Evolutionary conservation across 2,113 vertebrate species (phyloP).

Genomic region (Procavia capensis): DNA sequence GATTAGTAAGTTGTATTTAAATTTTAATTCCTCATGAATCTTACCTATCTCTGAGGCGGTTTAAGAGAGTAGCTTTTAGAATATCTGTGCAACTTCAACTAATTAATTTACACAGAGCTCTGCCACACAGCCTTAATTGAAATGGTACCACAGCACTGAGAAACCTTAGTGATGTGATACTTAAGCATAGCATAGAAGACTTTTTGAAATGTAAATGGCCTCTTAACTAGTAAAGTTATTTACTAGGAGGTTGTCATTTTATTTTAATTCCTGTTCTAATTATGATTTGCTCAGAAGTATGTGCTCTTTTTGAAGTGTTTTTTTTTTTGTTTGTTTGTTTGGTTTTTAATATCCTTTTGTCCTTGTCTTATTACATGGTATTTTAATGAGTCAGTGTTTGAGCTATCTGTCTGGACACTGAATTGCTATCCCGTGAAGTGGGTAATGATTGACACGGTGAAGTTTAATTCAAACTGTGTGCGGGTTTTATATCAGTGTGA

Average conservation of each 20-base stretch:
- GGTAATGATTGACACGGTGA: background rate
- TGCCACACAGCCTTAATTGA: constrained; percentile 64
- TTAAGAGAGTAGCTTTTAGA: constrained; percentile 64
- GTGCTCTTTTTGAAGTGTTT: constrained; percentile 45
- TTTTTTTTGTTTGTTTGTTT: too few relatives aligned
- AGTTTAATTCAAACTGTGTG: constrained; percentile 11
- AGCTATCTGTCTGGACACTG: background rate
- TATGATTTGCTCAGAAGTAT: constrained; percentile 31
- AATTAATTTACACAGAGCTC: constrained; percentile 71
- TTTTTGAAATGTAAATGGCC: constrained; percentile 64
- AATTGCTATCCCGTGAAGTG: background rate
- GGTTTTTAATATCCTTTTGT: background rate
- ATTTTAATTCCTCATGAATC: constrained; percentile 74
- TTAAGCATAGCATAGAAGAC: constrained; percentile 33
- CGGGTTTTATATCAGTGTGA: background rate
- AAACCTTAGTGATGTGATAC: background rate
- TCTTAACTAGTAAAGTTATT: background rate
- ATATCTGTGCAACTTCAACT: constrained; percentile 64
- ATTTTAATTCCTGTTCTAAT: constrained; percentile 62
- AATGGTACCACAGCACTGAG: constrained; percentile 38
- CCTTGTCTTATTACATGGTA: background rate
- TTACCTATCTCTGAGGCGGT: constrained; percentile 53
- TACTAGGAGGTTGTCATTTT: constrained; percentile 36
- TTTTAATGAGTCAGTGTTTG: constrained; percentile 55
- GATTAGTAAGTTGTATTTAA: constrained; percentile 84